A percentile compares a stretch with the other conserved stretches of the same genome.
phyloP scores from a whole-genome alignment of 2,113 vertebrate species.

The Gopherus flavomarginatus region DNA sequence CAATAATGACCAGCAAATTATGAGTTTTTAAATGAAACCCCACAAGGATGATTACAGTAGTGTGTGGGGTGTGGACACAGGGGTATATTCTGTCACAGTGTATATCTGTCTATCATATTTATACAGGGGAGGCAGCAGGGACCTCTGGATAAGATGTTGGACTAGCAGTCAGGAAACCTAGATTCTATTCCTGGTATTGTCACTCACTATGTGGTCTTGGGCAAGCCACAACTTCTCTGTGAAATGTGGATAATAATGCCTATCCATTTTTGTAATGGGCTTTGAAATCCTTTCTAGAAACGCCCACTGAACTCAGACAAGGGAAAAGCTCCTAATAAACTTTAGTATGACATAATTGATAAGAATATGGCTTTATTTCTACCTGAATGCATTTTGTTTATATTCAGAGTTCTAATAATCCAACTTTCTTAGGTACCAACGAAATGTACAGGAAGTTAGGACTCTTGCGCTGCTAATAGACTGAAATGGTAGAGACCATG shows the following conservation, averaged over 20 bases:
- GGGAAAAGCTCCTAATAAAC: background rate
- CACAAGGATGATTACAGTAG: background rate
- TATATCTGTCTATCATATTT: background rate
- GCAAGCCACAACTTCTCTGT: background rate
- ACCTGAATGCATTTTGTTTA: no score
- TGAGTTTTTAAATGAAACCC: background rate
- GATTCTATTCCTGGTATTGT: background rate
- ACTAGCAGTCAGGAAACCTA: background rate
- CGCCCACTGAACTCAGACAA: background rate
- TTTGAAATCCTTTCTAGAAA: background rate
- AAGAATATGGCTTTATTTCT: background rate
- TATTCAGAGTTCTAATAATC: background rate
- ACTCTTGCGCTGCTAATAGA: conserved; percentile 52
- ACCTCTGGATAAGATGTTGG: background rate
- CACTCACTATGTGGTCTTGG: background rate
- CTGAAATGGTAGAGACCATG: conserved; percentile 27
- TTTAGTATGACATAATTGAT: background rate
- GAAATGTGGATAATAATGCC: background rate
- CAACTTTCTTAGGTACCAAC: background rate
- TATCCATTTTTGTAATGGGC: background rate
- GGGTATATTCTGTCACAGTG: background rate
- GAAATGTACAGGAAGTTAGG: background rate
- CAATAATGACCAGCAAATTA: background rate
- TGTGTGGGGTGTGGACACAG: background rate
- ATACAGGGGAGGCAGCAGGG: background rate